Percentiles rank a stretch among this genome's conserved stretches.
Conservation (phyloP, 2,113 vertebrate genomes). For the Crotophaga sulcirostris region DNA sequence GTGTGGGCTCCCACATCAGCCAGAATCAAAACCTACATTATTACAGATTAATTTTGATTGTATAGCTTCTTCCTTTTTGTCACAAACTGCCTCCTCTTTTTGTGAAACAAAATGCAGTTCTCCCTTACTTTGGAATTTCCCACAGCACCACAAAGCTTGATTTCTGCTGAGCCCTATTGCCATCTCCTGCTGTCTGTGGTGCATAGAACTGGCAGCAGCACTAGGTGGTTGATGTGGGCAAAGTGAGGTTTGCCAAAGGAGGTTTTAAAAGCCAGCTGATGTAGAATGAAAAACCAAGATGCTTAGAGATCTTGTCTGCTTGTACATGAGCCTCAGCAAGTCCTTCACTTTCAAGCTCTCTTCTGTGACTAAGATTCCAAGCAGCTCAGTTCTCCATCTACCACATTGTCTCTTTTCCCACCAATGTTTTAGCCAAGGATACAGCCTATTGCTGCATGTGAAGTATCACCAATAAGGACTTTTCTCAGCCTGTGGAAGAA, state of each 20-base stretch:
- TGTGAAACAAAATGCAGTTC: not conserved
- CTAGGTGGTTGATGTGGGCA: not conserved
- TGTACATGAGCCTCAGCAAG: not conserved
- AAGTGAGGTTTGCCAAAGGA: not conserved
- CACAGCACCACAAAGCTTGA: not conserved
- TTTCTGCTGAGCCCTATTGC: not conserved
- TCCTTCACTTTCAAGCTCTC: not conserved
- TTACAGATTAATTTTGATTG: not conserved
- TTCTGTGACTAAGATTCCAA: not conserved
- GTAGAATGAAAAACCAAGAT: not conserved
- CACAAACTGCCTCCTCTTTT: not conserved
- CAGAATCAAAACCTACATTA: not conserved
- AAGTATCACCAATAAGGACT: not conserved
- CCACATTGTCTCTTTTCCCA: rapidly evolving
- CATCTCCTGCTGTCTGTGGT: not conserved
- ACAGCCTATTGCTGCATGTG: not conserved
- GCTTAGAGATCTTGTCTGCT: not conserved
- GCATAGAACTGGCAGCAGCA: not conserved
- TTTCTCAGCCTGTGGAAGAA: not conserved
- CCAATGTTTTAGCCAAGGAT: not conserved
- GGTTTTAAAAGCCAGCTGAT: not conserved
- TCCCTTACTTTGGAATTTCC: not conserved
- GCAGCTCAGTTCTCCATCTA: not conserved
- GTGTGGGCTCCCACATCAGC: not conserved
- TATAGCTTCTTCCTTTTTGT: not conserved